Percentiles rank a stretch among this genome's conserved stretches.
These are phyloP conservation scores for Eciton burchellii DNA, from an alignment of 1,140 invertebrate species.

Conservation along the genomic window DNA sequence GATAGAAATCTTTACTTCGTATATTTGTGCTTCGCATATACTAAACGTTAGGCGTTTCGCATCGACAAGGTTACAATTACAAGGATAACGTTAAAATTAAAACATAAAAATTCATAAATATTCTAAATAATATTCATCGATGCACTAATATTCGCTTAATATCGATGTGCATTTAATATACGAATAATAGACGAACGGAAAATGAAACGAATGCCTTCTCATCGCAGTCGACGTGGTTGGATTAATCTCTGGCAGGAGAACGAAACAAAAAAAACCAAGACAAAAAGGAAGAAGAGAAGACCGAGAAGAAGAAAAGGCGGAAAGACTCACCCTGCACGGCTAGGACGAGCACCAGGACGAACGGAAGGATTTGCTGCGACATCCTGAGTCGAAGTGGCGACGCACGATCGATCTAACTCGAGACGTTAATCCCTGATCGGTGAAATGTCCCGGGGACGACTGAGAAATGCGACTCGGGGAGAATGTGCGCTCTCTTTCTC, in stretches of 20 bases:
- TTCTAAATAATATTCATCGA: too few species aligned
- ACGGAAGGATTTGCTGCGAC: constrained; percentile 75
- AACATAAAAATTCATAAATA: too few species aligned
- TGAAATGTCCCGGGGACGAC: constrained; percentile 15
- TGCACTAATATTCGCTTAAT: too few species aligned
- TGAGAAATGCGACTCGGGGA: neutral
- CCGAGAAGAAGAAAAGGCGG: constrained; percentile 25
- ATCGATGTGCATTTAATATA: neutral
- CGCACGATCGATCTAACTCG: constrained; percentile 48
- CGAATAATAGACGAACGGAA: too few species aligned
- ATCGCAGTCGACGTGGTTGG: neutral
- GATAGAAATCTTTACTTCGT: too few species aligned
- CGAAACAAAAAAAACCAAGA: constrained; percentile 11
- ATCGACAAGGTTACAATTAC: too few species aligned
- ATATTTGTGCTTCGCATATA: too few species aligned
- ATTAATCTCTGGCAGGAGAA: neutral
- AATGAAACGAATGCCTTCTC: constrained; percentile 1
- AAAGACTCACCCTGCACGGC: constrained; percentile 80
- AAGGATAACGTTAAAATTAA: too few species aligned
- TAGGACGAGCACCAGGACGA: constrained; percentile 80
- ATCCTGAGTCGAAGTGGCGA: constrained; percentile 67
- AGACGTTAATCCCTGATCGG: constrained; percentile 43
- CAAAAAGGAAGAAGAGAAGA: constrained; percentile 20
- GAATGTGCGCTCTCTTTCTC: constrained; percentile 36
- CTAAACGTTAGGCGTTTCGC: too few species aligned